These are phyloP conservation scores for Eciton burchellii DNA, from an alignment of 1,140 invertebrate species.

Conservation along the genomic window DNA sequence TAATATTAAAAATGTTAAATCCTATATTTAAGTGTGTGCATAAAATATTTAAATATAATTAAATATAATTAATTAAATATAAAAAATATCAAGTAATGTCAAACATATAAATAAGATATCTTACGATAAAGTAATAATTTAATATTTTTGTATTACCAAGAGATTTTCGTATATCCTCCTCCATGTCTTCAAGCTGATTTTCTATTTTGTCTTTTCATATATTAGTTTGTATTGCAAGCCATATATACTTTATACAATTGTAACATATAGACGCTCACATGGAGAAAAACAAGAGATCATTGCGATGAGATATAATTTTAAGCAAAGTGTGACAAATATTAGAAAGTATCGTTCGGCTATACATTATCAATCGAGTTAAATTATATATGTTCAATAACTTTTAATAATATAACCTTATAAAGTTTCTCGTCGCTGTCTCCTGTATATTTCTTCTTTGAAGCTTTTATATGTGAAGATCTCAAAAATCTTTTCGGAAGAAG, in stretches of 20 bases:
- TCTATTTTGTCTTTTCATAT: slow-evolving; percentile 35
- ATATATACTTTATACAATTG: background rate
- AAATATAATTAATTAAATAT: background rate
- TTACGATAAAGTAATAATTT: background rate
- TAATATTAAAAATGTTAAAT: too few relatives aligned
- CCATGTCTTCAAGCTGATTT: slow-evolving; percentile 68
- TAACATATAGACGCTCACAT: background rate
- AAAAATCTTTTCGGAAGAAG: slow-evolving; percentile 53
- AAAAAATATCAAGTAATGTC: background rate
- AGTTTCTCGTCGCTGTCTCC: too few relatives aligned
- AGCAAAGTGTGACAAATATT: background rate
- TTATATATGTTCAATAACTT: background rate
- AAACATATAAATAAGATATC: background rate
- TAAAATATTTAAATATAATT: too few relatives aligned
- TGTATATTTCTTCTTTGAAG: background rate
- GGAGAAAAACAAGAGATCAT: background rate
- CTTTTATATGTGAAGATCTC: slow-evolving; percentile 65
- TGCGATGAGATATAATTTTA: background rate
- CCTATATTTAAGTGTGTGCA: too few relatives aligned
- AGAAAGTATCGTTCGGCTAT: background rate
- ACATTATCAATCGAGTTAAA: background rate
- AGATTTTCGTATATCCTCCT: slow-evolving; percentile 72
- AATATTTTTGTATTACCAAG: slow-evolving; percentile 53
- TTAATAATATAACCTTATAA: slow-evolving; percentile 42
- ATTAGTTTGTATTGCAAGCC: slow-evolving; percentile 4